Percentiles rank a stretch among this genome's conserved stretches.
phyloP scores from a whole-genome alignment of 2,113 vertebrate species.

The Burhinus oedicnemus region DNA sequence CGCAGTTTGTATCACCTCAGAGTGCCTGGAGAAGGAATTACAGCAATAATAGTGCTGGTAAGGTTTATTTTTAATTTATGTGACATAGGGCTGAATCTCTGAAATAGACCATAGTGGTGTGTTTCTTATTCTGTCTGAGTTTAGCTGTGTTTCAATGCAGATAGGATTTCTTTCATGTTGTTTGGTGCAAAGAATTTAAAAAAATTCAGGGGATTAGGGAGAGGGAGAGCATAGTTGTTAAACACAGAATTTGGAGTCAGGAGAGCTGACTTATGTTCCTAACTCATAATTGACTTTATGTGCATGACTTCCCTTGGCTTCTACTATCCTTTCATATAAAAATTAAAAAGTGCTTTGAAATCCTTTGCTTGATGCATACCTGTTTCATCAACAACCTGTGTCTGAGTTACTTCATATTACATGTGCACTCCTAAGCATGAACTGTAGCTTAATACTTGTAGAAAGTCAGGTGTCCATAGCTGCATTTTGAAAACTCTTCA shows the following conservation, averaged over 20 bases:
- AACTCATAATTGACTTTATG: background rate
- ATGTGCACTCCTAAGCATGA: background rate
- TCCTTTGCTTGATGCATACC: background rate
- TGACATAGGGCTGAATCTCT: background rate
- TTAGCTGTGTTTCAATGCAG: background rate
- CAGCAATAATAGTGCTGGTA: background rate
- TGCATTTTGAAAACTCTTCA: background rate
- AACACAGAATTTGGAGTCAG: background rate
- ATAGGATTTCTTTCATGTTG: background rate
- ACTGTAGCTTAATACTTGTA: background rate
- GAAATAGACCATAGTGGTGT: background rate
- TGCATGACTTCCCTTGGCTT: background rate
- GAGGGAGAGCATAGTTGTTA: background rate
- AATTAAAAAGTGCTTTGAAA: background rate
- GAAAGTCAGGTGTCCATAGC: background rate
- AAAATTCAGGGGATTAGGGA: background rate
- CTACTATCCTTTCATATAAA: background rate
- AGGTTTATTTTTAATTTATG: background rate
- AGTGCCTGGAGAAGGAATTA: background rate
- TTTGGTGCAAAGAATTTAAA: background rate
- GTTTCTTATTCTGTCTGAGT: background rate
- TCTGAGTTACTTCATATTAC: background rate
- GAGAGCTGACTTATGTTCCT: background rate
- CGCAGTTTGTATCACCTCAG: background rate
- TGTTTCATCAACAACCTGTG: background rate